Evolutionary conservation across 2,113 vertebrate genomes (phyloP).

Genomic region (Aix galericulata): DNA sequence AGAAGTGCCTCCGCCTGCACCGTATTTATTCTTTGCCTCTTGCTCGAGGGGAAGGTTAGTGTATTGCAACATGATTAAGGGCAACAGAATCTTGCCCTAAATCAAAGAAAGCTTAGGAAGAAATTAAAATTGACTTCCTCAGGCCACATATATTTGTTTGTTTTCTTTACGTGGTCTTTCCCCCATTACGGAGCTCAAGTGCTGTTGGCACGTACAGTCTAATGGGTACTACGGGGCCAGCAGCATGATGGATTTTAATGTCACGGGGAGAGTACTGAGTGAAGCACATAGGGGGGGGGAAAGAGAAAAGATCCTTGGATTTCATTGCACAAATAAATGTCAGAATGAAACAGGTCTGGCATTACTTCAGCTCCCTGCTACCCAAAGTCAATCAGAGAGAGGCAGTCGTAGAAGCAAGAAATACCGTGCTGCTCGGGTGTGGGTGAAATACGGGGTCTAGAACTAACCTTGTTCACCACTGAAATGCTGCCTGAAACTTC

Average conservation of each 20-base stretch:
- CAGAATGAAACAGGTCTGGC: slow-evolving; percentile 30
- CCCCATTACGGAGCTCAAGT: not conserved
- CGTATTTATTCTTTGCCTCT: slow-evolving; percentile 20
- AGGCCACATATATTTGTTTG: not conserved
- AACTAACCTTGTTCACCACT: not conserved
- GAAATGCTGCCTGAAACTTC: not conserved
- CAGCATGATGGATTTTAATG: slow-evolving; percentile 17
- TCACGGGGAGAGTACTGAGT: slow-evolving; percentile 9
- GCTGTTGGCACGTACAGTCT: not conserved
- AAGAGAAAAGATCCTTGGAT: slow-evolving; percentile 16
- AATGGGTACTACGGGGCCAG: not conserved
- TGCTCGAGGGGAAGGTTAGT: slow-evolving; percentile 4
- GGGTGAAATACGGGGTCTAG: not conserved
- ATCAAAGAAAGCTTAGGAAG: not conserved
- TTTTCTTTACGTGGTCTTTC: not conserved
- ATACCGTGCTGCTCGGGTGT: accelerated
- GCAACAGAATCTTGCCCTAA: not conserved
- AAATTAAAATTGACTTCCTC: slow-evolving; percentile 35
- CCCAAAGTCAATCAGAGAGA: slow-evolving; percentile 23
- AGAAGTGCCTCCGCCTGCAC: not conserved
- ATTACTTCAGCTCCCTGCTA: slow-evolving; percentile 6
- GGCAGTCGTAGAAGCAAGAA: slow-evolving; percentile 9
- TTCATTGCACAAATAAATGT: slow-evolving; percentile 47
- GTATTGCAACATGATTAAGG: not conserved
- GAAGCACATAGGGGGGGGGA: not conserved